These are phyloP conservation scores for Entelurus aequoreus DNA, from an alignment of 2,113 vertebrate genomes.

Conservation along the genomic window DNA sequence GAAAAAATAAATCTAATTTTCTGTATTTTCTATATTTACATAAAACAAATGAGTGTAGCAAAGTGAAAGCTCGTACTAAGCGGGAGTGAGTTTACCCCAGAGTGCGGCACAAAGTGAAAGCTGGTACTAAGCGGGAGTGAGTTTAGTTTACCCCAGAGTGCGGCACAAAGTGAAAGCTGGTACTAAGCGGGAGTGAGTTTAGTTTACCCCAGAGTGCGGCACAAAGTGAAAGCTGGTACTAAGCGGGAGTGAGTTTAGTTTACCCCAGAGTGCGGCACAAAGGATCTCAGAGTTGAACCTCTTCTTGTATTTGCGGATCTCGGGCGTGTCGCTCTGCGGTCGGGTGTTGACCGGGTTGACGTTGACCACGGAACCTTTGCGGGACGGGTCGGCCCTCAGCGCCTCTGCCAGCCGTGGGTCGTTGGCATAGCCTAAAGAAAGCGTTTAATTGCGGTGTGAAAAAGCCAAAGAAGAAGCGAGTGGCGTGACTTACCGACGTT, in stretches of 20 bases:
- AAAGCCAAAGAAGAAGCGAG: background rate
- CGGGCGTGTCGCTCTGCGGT: constrained; percentile 97
- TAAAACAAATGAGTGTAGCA: too few species aligned
- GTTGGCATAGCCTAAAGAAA: constrained; percentile 84
- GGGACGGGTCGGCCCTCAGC: constrained; percentile 88
- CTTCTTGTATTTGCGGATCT: constrained; percentile 99
- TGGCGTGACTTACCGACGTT: constrained; percentile 84
- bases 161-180: too few species aligned
- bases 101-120: constrained; percentile 95
- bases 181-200: too few species aligned
- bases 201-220: too few species aligned
- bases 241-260: too few species aligned
- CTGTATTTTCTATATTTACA: too few species aligned
- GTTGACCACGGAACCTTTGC: constrained; percentile 97
- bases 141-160: too few species aligned
- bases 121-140: too few species aligned
- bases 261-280: constrained; percentile 97
- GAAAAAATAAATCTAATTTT: too few species aligned
- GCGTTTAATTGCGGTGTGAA: too few species aligned
- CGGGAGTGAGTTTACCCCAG: constrained; percentile 84
- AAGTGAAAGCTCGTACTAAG: too few species aligned
- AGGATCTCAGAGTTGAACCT: constrained; percentile 98
- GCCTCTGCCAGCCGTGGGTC: constrained; percentile 91
- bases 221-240: too few species aligned
- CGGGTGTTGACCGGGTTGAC: constrained; percentile 97